Evolutionary conservation across 2,888 invertebrate species (phyloP).

Genomic region (Anorthoa munda): DNA sequence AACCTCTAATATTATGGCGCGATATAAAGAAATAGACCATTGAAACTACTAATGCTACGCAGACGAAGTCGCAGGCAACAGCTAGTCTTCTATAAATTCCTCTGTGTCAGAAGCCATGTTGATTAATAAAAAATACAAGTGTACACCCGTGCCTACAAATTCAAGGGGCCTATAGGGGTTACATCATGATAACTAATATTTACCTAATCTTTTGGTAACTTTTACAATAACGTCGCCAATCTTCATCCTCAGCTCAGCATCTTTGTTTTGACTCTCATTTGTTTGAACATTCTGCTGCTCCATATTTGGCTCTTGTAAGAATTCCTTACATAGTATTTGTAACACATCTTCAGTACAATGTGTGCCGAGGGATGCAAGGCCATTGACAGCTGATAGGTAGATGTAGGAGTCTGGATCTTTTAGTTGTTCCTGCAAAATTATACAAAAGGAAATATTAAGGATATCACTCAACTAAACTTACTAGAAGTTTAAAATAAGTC

Average conservation of each 20-base stretch:
- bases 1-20: no score
- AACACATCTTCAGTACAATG: slow-evolving; percentile 93
- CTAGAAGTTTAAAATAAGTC: no score
- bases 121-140: no score
- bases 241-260: slow-evolving; percentile 93
- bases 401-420: slow-evolving; percentile 95
- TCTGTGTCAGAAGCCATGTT: no score
- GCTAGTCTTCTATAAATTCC: no score
- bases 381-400: slow-evolving; percentile 95
- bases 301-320: slow-evolving; percentile 81
- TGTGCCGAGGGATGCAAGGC: slow-evolving; percentile 93
- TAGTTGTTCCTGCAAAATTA: slow-evolving; percentile 92
- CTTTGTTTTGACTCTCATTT: slow-evolving; percentile 82
- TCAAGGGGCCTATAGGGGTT: no score
- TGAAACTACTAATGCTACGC: no score
- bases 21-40: no score
- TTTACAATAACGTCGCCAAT: slow-evolving; percentile 95
- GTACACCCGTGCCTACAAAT: no score
- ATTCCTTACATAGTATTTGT: slow-evolving; percentile 93
- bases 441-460: slow-evolving; percentile 1
- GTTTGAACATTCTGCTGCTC: slow-evolving; percentile 69
- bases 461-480: no score
- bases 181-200: slow-evolving; percentile 36
- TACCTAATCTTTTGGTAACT: slow-evolving; percentile 93
- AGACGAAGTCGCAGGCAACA: no score